A percentile compares a stretch with the other conserved stretches of the same genome.
phyloP scores from a whole-genome alignment of 2,888 invertebrate species.

The Drosophila mimetica region DNA sequence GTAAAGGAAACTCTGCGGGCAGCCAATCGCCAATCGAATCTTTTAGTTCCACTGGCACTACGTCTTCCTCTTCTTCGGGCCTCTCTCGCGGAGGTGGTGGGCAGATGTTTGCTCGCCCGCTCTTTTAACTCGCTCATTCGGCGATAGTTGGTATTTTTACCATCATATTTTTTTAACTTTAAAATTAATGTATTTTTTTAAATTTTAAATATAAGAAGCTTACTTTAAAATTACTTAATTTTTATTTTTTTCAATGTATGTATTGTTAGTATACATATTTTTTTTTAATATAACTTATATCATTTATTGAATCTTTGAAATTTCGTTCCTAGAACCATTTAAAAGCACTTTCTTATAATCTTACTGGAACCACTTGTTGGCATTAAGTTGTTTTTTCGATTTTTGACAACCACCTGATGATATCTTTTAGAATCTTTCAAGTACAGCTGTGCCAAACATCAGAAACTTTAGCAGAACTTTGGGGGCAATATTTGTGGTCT shows the following conservation, averaged over 20 bases:
- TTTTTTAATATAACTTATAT: not conserved
- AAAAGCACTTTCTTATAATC: not conserved
- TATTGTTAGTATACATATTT: not conserved
- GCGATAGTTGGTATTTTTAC: constrained; percentile 1
- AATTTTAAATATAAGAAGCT: no score
- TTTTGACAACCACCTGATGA: constrained; percentile 1
- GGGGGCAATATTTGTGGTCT: not conserved
- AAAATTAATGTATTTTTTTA: no score
- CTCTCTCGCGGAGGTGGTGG: constrained; percentile 51
- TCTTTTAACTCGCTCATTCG: constrained; percentile 25
- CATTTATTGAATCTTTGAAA: no score
- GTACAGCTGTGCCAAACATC: not conserved
- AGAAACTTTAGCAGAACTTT: not conserved
- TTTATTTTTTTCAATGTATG: no score
- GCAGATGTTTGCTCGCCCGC: constrained; percentile 62
- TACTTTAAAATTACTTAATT: not conserved
- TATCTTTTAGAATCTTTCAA: not conserved
- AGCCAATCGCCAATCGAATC: constrained; percentile 71
- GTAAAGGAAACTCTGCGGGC: constrained; percentile 71
- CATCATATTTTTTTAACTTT: no score
- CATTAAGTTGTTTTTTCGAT: no score
- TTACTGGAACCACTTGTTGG: not conserved
- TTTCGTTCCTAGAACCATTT: no score
- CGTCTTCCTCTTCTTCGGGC: constrained; percentile 30
- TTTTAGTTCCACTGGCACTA: constrained; percentile 67